Base-by-base conservation (phyloP, 2,113 vertebrate species). In the Chlamydotis undulata region DNA sequence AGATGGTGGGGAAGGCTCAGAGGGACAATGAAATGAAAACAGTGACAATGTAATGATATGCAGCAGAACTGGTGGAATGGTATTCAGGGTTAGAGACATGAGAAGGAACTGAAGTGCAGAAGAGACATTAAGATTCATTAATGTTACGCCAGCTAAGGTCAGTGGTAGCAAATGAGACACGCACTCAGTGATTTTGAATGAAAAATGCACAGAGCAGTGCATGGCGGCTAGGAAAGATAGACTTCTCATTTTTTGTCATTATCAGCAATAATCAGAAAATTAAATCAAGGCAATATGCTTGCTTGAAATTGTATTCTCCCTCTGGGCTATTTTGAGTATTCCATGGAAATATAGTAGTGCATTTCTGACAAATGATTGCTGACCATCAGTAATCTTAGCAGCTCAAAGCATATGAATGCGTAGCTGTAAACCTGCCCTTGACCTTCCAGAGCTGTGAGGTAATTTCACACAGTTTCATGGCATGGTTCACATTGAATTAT, bases 231-330 rank as follows among this genome's bases (percentile, higher is more conserved):
- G 61, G 69, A 84, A 86, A 93, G 35, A 43, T 1, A 71, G 6
- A 12, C 28, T 53, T 64, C 43, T 61, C 56, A 25, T 50, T 63
- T 92, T 83, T 29, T 94, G 65, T 73, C 26, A 52, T 43, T n/a
- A 74, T 57, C 90, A 87, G 83, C 71, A 96, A 87, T 84, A 87
- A 92, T 50, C 68, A 43, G 83, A 89, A 88, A 87, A 89, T 73
- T 33, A 80, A 59, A 91, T 41, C 0, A 4, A 31, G 37, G 17
- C 29, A 95, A 87, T 71, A n/a, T 55, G 28, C 22, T 84, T 37
- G 43, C 81, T 80, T 68, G 82, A 87, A 95, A 92, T 56, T 31
- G 18, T 56, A 75, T 35, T 87, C 80, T 92, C 73, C 64, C 57
- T 77, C 68, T 64, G 76, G 60, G 56, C 76, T 87, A 60, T 68